These are phyloP conservation scores for Pangasius larnaudii DNA, from an alignment of 2,797 vertebrate species.

Conservation along the genomic window DNA sequence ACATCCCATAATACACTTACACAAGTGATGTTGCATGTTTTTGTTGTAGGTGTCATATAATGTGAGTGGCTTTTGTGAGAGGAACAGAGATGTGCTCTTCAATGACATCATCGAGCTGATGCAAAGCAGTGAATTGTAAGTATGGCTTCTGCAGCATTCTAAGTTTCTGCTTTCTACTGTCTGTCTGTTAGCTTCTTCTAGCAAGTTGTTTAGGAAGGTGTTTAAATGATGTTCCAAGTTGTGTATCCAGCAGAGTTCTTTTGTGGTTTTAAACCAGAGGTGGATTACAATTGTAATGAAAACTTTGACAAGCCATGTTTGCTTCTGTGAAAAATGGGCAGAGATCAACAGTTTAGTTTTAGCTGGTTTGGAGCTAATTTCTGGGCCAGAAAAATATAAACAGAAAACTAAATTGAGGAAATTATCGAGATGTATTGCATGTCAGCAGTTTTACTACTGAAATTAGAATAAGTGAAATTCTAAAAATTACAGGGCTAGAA, in stretches of 20 bases:
- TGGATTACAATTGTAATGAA: not conserved
- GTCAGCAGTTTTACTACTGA: not conserved
- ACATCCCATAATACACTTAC: not conserved
- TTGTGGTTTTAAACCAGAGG: not conserved
- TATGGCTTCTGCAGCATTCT: constrained; percentile 28
- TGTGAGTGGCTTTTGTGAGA: constrained; percentile 78
- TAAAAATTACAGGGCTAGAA: not conserved
- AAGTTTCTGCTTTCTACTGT: not conserved
- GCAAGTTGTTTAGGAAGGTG: not conserved
- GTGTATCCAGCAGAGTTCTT: not conserved
- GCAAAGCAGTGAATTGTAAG: constrained; percentile 86
- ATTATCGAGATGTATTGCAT: not conserved
- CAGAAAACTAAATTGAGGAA: too few relatives aligned
- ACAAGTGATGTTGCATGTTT: constrained; percentile 3
- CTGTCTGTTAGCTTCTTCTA: not conserved
- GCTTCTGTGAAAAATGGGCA: too few relatives aligned
- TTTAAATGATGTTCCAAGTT: not conserved
- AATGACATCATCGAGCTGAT: constrained; percentile 85
- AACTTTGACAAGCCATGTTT: not conserved
- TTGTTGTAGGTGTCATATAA: constrained; percentile 76
- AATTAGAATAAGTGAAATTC: not conserved
- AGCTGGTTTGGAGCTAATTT: not conserved
- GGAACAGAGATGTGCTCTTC: constrained; percentile 84
- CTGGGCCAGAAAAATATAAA: not conserved
- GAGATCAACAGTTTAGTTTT: not conserved